Percentiles rank a stretch among this genome's conserved stretches.
Conservation (phyloP, 2,797 vertebrate species). For the Mionectes olivaceus region DNA sequence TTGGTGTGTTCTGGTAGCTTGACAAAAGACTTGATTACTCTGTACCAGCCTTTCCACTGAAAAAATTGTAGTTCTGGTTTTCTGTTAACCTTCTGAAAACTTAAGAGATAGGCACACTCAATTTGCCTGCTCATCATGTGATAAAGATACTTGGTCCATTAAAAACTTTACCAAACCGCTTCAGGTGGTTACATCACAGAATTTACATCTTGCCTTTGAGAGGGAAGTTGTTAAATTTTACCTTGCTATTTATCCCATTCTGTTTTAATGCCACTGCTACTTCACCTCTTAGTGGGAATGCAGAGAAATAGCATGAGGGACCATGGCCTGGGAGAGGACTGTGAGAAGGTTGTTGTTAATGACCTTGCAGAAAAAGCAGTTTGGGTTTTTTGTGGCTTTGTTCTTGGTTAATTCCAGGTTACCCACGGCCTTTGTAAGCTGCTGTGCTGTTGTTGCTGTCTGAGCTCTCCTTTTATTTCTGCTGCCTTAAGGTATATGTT, state of each 20-base stretch:
- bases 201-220: not conserved
- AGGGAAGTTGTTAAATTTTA: not conserved
- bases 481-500: not conserved
- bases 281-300: not conserved
- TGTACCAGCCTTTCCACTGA: not conserved
- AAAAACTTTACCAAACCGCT: not conserved
- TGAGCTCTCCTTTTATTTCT: not conserved
- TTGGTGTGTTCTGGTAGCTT: not conserved
- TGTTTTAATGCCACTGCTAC: not conserved
- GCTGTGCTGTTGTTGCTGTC: not conserved
- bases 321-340: not conserved
- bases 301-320: accelerated
- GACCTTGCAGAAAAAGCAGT: not conserved
- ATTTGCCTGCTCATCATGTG: not conserved
- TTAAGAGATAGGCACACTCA: not conserved
- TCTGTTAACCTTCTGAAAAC: not conserved
- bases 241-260: accelerated
- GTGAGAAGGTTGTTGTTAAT: not conserved
- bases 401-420: not conserved
- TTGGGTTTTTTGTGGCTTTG: not conserved
- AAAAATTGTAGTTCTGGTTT: not conserved
- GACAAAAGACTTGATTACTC: not conserved
- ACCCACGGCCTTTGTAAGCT: not conserved
- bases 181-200: not conserved
- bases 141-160: not conserved